Conservation (phyloP, 2,888 invertebrate genomes). For the Penaeus monodon region DNA sequence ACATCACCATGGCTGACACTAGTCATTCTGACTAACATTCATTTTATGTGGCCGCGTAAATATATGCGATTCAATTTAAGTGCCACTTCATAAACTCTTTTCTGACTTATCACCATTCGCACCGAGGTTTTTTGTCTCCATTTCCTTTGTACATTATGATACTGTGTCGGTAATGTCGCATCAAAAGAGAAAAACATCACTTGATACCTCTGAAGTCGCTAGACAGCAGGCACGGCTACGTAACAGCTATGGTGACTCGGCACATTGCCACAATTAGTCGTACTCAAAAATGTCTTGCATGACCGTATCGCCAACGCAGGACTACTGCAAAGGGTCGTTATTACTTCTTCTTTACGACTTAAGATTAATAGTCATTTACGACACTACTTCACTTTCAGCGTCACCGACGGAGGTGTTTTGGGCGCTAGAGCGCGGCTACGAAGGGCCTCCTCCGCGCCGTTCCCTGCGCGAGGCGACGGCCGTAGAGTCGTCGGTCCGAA, state of each 20-base stretch:
- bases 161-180: too few relatives aligned
- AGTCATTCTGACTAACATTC: constrained; percentile 16
- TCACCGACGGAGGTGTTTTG: not conserved
- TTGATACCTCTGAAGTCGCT: too few relatives aligned
- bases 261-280: constrained; percentile 38
- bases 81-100: not conserved
- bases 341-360: constrained; percentile 44
- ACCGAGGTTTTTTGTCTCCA: too few relatives aligned
- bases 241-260: constrained; percentile 28
- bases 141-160: too few relatives aligned
- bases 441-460: too few relatives aligned
- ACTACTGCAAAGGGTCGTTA: constrained; percentile 37
- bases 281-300: constrained; percentile 36
- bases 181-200: too few relatives aligned
- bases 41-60: not conserved
- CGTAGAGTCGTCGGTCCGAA: too few relatives aligned
- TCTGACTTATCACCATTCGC: too few relatives aligned
- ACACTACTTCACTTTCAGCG: constrained; percentile 21
- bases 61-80: constrained; percentile 3
- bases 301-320: constrained; percentile 26
- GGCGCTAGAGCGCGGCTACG: too few relatives aligned
- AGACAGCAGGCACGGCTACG: too few relatives aligned
- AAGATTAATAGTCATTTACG: constrained; percentile 35
- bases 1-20: constrained; percentile 30
- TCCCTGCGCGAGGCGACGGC: too few relatives aligned